Conservation (phyloP, 37 sponge, comb jelly and placozoan species). For the Oopsacas minuta region DNA sequence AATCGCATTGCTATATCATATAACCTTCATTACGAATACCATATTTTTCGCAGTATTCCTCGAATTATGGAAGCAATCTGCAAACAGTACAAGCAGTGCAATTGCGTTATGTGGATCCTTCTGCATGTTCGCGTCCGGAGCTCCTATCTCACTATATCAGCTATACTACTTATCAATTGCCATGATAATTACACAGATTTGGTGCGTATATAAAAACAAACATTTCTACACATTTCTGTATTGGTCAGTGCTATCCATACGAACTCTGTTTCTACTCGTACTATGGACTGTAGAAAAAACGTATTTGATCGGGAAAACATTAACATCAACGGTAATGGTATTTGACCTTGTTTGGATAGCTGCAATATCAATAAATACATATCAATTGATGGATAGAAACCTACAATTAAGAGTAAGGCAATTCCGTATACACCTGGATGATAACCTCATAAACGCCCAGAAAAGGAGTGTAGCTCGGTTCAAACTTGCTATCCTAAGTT, state of each 20-base stretch:
- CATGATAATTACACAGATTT: constrained; percentile 13
- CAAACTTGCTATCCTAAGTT: background rate
- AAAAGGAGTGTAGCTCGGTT: background rate
- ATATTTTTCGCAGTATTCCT: background rate
- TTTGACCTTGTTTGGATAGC: background rate
- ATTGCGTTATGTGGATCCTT: background rate
- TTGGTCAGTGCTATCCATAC: background rate
- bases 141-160: background rate
- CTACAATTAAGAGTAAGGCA: background rate
- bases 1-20: background rate
- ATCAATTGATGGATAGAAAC: background rate
- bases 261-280: background rate
- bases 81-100: background rate
- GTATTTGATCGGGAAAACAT: background rate
- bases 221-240: background rate
- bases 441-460: background rate
- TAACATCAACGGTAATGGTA: background rate
- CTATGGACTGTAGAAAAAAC: background rate
- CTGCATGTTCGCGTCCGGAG: background rate
- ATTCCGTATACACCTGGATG: background rate
- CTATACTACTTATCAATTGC: background rate
- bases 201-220: background rate
- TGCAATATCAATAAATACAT: background rate
- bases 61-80: background rate
- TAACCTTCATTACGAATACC: background rate